A percentile compares a stretch with the other conserved stretches of the same genome.
phyloP scores from a whole-genome alignment of 2,797 vertebrate species.

The Spea hammondii region DNA sequence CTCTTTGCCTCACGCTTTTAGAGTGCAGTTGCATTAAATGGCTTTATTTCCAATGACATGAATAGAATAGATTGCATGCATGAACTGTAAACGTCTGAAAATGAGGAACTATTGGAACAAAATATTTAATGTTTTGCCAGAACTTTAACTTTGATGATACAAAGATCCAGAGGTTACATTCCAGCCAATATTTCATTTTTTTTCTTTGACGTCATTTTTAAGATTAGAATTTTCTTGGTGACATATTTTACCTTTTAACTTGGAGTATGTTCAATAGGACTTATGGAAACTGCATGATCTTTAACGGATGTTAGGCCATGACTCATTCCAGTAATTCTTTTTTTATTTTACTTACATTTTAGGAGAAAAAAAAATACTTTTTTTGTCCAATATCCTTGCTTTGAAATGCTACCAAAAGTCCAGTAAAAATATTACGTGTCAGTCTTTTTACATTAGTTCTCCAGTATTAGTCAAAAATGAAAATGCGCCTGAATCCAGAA shows the following conservation, averaged over 20 bases:
- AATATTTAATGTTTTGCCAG: slow-evolving; percentile 32
- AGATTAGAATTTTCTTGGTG: slow-evolving; percentile 21
- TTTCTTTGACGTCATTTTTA: slow-evolving; percentile 4
- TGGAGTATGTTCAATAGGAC: slow-evolving; percentile 35
- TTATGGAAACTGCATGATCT: slow-evolving; percentile 21
- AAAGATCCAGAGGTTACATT: slow-evolving; percentile 32
- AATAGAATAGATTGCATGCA: slow-evolving; percentile 30
- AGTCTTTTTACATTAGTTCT: slow-evolving; percentile 24
- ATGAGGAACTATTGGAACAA: slow-evolving; percentile 22
- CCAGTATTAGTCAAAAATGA: not conserved
- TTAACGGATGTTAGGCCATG: slow-evolving; percentile 3
- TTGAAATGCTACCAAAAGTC: slow-evolving; percentile 37
- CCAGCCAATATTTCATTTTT: slow-evolving; percentile 34
- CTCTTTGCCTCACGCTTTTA: not conserved
- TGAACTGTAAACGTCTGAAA: slow-evolving; percentile 44
- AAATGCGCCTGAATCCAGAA: not conserved
- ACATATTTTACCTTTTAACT: slow-evolving; percentile 25
- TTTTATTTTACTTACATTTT: slow-evolving; percentile 39
- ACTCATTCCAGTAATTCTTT: slow-evolving; percentile 37
- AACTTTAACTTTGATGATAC: slow-evolving; percentile 32
- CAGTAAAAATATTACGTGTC: slow-evolving; percentile 25
- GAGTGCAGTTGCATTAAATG: slow-evolving; percentile 17
- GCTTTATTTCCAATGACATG: slow-evolving; percentile 33
- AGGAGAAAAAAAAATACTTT: slow-evolving; percentile 42
- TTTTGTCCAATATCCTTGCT: slow-evolving; percentile 4